Percentiles rank a stretch among this genome's conserved stretches.
Evolutionary conservation across 2,113 vertebrate species (phyloP).

Genomic region (Balaeniceps rex): DNA sequence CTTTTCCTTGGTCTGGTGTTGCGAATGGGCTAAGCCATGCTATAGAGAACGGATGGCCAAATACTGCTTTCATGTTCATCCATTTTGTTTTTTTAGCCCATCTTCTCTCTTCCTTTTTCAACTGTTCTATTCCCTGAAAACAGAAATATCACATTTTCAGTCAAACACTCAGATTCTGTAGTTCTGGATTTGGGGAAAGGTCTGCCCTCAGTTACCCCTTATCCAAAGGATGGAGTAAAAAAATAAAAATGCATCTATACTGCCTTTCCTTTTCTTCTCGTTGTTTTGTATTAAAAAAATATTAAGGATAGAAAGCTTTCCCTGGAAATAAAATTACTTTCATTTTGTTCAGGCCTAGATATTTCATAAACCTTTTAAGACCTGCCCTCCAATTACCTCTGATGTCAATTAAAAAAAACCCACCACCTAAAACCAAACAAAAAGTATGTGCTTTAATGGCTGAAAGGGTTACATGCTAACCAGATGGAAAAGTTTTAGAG

Average conservation of each 20-base stretch:
- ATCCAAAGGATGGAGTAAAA: not conserved
- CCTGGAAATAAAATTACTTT: not conserved
- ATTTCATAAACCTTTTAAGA: not conserved
- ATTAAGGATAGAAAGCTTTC: not conserved
- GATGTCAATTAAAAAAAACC: not conserved
- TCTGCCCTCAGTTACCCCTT: not conserved
- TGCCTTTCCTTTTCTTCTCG: not conserved
- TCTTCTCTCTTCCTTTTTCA: constrained; percentile 98
- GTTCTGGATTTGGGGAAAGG: constrained; percentile 24
- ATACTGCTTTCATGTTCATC: constrained; percentile 99
- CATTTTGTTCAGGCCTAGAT: not conserved
- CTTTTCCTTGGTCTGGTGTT: constrained; percentile 93
- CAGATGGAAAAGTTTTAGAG: not conserved
- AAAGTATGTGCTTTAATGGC: constrained; percentile 10
- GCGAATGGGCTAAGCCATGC: constrained; percentile 95
- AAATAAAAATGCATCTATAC: not conserved
- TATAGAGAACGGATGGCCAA: constrained; percentile 96
- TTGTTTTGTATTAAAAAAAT: not conserved
- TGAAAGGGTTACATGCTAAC: not conserved
- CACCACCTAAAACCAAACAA: not conserved
- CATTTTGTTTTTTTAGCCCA: constrained; percentile 98
- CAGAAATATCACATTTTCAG: constrained; percentile 86
- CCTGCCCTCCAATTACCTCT: not conserved
- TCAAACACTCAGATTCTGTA: constrained; percentile 45
- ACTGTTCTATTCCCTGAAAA: constrained; percentile 97